phyloP scores from a whole-genome alignment of 2,888 invertebrate species.

The Cosmia pyralina region DNA sequence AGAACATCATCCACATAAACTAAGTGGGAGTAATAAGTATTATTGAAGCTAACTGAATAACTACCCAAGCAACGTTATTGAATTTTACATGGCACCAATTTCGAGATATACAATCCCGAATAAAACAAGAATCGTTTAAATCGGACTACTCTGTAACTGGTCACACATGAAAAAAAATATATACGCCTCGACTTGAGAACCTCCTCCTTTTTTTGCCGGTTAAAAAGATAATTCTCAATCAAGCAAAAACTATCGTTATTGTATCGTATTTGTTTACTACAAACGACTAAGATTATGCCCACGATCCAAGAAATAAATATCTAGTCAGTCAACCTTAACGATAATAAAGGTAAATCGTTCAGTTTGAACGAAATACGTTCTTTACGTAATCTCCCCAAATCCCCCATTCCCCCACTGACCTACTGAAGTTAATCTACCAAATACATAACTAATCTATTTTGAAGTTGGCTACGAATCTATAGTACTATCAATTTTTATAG shows the following conservation, averaged over 20 bases:
- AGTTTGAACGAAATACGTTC: constrained; percentile 27
- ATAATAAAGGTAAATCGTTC: constrained; percentile 46
- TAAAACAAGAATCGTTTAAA: too few species aligned
- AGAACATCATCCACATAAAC: too few species aligned
- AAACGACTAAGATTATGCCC: background rate
- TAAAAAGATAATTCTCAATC: background rate
- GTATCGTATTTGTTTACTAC: constrained; percentile 10
- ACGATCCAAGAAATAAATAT: constrained; percentile 1
- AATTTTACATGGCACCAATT: too few species aligned
- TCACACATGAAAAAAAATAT: too few species aligned
- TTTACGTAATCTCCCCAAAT: constrained; percentile 22
- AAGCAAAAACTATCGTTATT: background rate
- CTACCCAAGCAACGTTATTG: too few species aligned
- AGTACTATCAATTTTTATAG: constrained; percentile 56
- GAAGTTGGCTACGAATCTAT: constrained; percentile 36
- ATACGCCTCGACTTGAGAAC: too few species aligned
- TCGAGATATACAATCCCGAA: too few species aligned
- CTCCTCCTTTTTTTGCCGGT: too few species aligned
- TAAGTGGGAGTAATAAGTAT: too few species aligned
- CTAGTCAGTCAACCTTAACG: background rate
- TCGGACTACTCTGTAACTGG: too few species aligned
- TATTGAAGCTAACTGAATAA: too few species aligned
- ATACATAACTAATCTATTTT: constrained; percentile 53
- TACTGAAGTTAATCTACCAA: constrained; percentile 48
- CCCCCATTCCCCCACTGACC: constrained; percentile 50